Conservation (phyloP, 2,113 vertebrate genomes). For the Otocyon megalotis region DNA sequence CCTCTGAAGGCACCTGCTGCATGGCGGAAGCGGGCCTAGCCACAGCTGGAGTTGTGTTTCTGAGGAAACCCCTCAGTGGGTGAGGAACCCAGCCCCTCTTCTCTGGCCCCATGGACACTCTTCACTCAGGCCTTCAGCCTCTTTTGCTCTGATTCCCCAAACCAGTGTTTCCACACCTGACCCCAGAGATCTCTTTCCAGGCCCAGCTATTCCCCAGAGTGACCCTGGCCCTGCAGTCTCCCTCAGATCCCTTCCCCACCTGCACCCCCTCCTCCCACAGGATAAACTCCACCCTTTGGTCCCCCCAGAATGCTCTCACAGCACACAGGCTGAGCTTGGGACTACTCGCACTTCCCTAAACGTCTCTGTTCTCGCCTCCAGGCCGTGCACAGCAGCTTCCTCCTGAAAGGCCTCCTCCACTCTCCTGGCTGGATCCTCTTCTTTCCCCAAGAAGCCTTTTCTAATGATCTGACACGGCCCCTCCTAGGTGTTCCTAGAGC, state of each 20-base stretch:
- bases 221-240: background rate
- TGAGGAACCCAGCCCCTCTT: background rate
- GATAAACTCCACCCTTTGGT: no score
- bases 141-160: background rate
- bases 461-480: background rate
- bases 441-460: slow-evolving; percentile 36
- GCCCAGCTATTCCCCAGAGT: background rate
- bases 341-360: background rate
- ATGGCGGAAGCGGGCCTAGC: background rate
- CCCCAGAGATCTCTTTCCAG: background rate
- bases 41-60: background rate
- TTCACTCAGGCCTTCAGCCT: background rate
- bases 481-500: background rate
- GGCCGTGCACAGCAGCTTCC: background rate
- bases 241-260: background rate
- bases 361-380: background rate
- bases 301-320: background rate
- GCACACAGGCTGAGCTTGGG: background rate
- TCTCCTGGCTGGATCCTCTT: background rate
- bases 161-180: no score
- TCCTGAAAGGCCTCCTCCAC: background rate
- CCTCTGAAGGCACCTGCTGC: no score
- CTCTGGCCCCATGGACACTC: background rate
- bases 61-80: no score
- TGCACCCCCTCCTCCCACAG: background rate